phyloP scores from a whole-genome alignment of 2,888 invertebrate genomes.

The Erynnis tages region DNA sequence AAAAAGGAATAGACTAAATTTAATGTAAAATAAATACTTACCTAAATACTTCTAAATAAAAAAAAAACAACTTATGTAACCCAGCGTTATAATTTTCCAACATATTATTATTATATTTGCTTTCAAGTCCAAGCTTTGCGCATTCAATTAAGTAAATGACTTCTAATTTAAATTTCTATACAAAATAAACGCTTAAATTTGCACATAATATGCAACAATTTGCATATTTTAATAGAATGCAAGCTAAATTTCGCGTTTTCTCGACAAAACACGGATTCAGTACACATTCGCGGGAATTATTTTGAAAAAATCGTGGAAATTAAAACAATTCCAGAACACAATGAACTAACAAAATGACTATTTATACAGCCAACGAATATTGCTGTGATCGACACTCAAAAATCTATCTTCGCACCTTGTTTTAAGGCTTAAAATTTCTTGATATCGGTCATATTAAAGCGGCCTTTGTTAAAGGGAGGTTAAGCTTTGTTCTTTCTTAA shows the following conservation, averaged over 20 bases:
- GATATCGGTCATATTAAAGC: not conserved
- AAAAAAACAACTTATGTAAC: too few species aligned
- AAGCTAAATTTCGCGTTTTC: not conserved
- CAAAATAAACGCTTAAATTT: not conserved
- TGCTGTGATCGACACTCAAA: not conserved
- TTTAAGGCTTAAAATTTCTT: not conserved
- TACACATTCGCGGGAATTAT: constrained; percentile 1
- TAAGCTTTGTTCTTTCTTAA: not conserved
- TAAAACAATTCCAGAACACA: constrained; percentile 9
- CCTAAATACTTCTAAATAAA: too few species aligned
- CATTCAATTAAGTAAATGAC: too few species aligned
- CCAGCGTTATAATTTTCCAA: too few species aligned
- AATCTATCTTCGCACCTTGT: not conserved
- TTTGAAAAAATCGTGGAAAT: constrained; percentile 11
- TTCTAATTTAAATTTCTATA: too few species aligned
- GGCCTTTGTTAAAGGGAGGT: not conserved
- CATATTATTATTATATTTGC: too few species aligned
- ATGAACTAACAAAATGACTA: constrained; percentile 10
- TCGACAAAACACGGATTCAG: constrained; percentile 5
- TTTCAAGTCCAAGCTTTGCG: too few species aligned
- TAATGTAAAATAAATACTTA: too few species aligned
- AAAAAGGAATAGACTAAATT: too few species aligned
- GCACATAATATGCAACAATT: not conserved
- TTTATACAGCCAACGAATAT: constrained; percentile 7
- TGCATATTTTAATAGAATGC: not conserved